phyloP scores from a whole-genome alignment of 1,140 invertebrate species.

The Lepidurus arcticus region DNA sequence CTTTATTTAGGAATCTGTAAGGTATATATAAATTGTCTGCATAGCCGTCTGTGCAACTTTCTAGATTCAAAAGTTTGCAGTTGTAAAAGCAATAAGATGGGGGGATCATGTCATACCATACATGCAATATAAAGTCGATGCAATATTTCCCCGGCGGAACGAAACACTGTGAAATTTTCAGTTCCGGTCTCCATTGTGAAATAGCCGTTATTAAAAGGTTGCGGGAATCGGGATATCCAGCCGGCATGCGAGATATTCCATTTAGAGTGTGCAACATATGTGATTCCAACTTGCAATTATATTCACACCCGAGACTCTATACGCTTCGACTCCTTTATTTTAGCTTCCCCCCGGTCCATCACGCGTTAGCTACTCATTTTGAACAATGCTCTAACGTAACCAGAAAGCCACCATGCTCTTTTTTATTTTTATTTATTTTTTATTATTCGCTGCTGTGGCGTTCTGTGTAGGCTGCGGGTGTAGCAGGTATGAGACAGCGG shows the following conservation, averaged over 20 bases:
- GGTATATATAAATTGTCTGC: too few species aligned
- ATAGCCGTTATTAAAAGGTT: neutral
- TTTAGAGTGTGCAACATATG: neutral
- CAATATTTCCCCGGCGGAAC: neutral
- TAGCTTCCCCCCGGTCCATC: neutral
- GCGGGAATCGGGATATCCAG: neutral
- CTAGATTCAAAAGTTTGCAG: neutral
- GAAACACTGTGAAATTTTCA: neutral
- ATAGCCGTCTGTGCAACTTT: too few species aligned
- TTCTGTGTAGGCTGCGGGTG: neutral
- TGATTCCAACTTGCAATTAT: neutral
- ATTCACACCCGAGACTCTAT: too few species aligned
- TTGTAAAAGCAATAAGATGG: neutral
- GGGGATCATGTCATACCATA: neutral
- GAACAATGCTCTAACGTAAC: neutral
- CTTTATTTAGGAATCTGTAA: too few species aligned
- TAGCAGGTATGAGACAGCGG: neutral
- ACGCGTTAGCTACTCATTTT: neutral
- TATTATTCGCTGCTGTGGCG: neutral
- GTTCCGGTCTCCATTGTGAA: neutral
- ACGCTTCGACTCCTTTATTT: neutral
- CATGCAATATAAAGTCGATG: neutral
- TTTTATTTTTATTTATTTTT: neutral
- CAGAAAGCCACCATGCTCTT: neutral
- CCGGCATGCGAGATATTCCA: neutral